Base-by-base conservation (phyloP, 2,888 invertebrate genomes). In the Caenorhabditis japonica region DNA sequence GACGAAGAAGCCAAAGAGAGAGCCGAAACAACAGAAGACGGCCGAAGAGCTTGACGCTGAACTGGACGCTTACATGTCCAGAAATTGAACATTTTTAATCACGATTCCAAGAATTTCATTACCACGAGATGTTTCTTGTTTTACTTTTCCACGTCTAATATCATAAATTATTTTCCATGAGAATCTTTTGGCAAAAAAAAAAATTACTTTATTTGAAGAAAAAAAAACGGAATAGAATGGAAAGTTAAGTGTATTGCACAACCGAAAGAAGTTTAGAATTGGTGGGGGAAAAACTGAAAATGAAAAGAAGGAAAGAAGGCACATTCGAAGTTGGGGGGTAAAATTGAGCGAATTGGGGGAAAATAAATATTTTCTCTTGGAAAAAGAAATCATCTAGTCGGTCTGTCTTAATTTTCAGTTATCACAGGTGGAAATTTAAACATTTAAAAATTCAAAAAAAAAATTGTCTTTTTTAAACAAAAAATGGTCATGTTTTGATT, bases 21-120 rank as follows among this genome's bases (percentile, higher is more conserved):
- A 58, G 41, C 46, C 34, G 21, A 69, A 72, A 17, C 55, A 59
- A 17, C 47, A 62, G 15, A 66, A 66, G 56, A 64, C 76, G 5
- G 60, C 55, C n/a, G 76, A 53, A 21, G 73, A 76, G 41, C 62
- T 76, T 19, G 76, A 76, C 43, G 76, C 76, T 17, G 76, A 76
- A 23, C 68, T 76, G 36, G 76, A 76, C 55, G 73, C 66, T 13
- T 76, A 76, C 70, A 76, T 76, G 76, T 43, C 66, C 23, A 46
- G 43, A 41, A 23, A 49, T 33, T 13, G 23, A 3, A 49, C 13
- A 49, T 38, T 13, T 43, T 21, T 10, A 8, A 34, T n/a, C 21
- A 15, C 23, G 23, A 8, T n/a, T 36, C n/a, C 5, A 49, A 49
- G 17, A 47, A 3, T 19, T 30, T n/a, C n/a, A 21, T 10, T 38